These are phyloP conservation scores for Esox niger DNA, from an alignment of 2,113 vertebrate species.

Conservation along the genomic window DNA sequence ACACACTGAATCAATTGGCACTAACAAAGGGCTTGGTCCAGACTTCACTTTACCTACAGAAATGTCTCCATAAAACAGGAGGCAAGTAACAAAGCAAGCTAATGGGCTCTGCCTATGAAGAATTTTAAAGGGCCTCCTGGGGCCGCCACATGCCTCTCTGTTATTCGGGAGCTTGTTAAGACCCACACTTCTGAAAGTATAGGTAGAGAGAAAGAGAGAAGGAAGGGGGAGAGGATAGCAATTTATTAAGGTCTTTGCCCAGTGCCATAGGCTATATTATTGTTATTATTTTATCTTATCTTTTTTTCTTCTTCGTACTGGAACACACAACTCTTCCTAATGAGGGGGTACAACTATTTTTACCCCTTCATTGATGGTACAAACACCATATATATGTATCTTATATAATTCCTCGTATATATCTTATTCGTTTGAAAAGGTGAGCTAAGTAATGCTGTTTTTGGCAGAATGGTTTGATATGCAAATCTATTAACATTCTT, in stretches of 20 bases:
- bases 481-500: too few relatives aligned
- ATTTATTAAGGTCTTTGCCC: not conserved
- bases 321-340: not conserved
- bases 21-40: not conserved
- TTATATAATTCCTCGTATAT: too few relatives aligned
- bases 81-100: not conserved
- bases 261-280: not conserved
- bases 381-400: not conserved
- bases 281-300: too few relatives aligned
- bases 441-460: too few relatives aligned
- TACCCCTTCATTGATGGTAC: not conserved
- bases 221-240: not conserved
- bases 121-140: slow-evolving; percentile 11
- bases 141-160: not conserved
- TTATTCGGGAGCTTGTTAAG: not conserved
- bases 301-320: not conserved
- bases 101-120: slow-evolving; percentile 1
- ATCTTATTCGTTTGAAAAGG: not conserved
- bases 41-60: not conserved
- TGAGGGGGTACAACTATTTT: not conserved
- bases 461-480: too few relatives aligned
- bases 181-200: not conserved
- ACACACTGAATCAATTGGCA: not conserved
- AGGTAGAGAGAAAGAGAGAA: not conserved
- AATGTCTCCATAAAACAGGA: not conserved